Base-by-base conservation (phyloP, 2,888 invertebrate species). In the Microdon myrmicae region DNA sequence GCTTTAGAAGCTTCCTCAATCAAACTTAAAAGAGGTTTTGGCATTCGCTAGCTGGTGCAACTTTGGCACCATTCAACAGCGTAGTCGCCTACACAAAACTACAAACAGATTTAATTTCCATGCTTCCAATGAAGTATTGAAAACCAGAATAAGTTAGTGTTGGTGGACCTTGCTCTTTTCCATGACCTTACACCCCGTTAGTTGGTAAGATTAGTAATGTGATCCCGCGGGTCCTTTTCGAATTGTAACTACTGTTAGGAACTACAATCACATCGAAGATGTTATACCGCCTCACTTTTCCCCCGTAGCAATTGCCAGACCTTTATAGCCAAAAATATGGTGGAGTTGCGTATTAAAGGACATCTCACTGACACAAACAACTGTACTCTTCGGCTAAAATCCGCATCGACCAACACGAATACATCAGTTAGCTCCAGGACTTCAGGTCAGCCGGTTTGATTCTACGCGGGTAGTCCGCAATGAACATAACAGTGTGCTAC, bases 391-490 rank as follows among this genome's bases (percentile, higher is more conserved):
- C n/a, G n/a, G n/a, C n/a, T n/a, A n/a, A n/a, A n/a, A n/a, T n/a
- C n/a, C n/a, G n/a, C n/a, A n/a, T n/a, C 19, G 22, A 22, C 20
- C n/a, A 29, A 14, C 34, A 10, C 41, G 10, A 37, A 31, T 19
- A 43, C 20, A 47, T 9, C 44, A 64, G 64, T 64, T 53, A 58
- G 56, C 64, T 64, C 58, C 64, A 58, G 64, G 51, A 64, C 64
- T 41, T 53, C 26, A 45, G 58, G 43, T 29, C 58, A 58, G 64
- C 58, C 64, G 64, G 64, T 64, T 64, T 43, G 51, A 47, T 32
- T 23, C 28, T 29, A 4, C 9, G 26, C n/a, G n/a, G n/a, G n/a
- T 25, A 38, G 45, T 53, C 58, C 58, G 37, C 37, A 19, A 37
- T 45, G 45, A 58, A 47, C 41, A 47, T 8, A n/a, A n/a, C n/a